These are phyloP conservation scores for Setophaga coronata DNA, from an alignment of 2,113 vertebrate genomes.

Conservation along the genomic window DNA sequence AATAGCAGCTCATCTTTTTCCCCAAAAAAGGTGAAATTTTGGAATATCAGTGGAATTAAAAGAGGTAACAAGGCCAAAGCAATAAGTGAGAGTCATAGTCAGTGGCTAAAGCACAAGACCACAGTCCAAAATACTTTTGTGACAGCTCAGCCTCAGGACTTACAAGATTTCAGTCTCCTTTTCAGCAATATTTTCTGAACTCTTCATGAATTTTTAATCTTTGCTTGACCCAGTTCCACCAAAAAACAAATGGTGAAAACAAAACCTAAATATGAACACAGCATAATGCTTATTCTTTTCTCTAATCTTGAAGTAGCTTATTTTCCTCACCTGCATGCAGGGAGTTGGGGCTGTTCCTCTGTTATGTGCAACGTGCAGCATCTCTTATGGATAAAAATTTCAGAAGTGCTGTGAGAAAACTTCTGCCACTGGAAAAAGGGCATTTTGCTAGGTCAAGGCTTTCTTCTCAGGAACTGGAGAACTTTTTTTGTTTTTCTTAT, in stretches of 20 bases:
- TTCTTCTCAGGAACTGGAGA: not conserved
- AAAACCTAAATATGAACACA: not conserved
- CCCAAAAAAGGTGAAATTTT: not conserved
- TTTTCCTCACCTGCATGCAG: not conserved
- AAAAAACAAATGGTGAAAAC: not conserved
- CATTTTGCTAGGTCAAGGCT: not conserved
- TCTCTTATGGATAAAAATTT: not conserved
- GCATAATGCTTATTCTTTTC: not conserved
- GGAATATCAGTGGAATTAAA: not conserved
- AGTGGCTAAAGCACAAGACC: not conserved
- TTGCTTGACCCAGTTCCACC: not conserved
- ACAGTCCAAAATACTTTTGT: not conserved
- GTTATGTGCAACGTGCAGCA: not conserved
- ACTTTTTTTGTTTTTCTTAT: not conserved
- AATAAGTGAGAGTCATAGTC: not conserved
- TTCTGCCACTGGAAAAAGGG: not conserved
- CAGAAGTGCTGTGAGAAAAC: not conserved
- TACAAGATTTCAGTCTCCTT: not conserved
- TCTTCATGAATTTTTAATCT: not conserved
- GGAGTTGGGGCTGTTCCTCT: not conserved
- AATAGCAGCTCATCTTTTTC: fast-evolving
- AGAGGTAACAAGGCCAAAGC: not conserved
- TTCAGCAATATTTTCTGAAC: not conserved
- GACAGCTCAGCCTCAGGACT: not conserved
- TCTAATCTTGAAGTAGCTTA: not conserved